Conservation (phyloP, 2,113 vertebrate genomes). For the Struthio camelus region DNA sequence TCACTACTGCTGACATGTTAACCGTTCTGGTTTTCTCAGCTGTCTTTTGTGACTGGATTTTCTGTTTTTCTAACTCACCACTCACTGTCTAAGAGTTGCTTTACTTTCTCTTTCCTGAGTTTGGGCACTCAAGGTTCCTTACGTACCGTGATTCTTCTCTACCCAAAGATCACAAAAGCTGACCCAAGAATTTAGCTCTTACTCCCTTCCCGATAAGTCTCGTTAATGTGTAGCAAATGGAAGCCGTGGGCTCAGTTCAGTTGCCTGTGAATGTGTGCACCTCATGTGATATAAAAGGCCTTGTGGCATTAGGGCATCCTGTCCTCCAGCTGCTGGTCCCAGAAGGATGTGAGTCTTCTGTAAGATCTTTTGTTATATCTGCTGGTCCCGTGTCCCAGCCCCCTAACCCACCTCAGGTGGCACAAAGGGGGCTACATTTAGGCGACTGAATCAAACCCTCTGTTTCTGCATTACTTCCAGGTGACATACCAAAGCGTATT, state of each 20-base stretch:
- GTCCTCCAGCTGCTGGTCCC: background rate
- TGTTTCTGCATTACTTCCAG: background rate
- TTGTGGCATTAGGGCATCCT: background rate
- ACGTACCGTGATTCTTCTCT: background rate
- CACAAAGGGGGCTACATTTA: background rate
- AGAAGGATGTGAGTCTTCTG: background rate
- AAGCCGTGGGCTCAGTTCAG: background rate
- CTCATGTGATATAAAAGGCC: background rate
- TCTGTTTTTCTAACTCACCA: background rate
- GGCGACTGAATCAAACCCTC: background rate
- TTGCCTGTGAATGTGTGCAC: background rate
- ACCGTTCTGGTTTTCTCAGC: background rate
- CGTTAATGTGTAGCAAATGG: too few relatives aligned
- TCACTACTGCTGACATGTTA: background rate
- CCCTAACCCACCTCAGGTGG: background rate
- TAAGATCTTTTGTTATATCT: background rate
- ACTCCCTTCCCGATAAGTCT: background rate
- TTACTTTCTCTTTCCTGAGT: background rate
- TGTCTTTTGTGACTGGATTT: background rate
- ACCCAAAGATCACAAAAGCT: background rate
- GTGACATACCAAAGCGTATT: background rate
- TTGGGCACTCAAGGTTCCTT: background rate
- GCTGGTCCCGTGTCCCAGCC: background rate
- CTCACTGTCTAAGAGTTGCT: background rate
- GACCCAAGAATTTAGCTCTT: background rate